These are phyloP conservation scores for Ephialtes manifestator DNA, from an alignment of 2,888 invertebrate species.

Conservation along the genomic window DNA sequence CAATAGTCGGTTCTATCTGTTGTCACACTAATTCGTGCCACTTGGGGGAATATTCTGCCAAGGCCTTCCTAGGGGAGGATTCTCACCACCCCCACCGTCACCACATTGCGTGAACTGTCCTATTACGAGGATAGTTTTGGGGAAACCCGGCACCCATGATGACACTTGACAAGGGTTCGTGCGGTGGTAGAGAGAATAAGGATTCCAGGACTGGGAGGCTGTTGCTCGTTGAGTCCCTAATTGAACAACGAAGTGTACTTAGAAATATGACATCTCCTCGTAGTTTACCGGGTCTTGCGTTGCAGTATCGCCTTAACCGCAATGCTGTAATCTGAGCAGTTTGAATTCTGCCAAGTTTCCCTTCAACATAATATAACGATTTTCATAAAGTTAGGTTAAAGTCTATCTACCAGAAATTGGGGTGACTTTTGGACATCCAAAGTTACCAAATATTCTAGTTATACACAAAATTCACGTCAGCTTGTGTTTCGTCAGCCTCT, in stretches of 20 bases:
- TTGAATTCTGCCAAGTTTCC: slow-evolving; percentile 15
- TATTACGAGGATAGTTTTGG: slow-evolving; percentile 60
- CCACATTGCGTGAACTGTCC: slow-evolving; percentile 47
- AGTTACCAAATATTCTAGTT: slow-evolving; percentile 5
- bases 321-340: neutral
- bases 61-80: slow-evolving; percentile 54
- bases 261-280: slow-evolving; percentile 75
- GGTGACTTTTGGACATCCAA: neutral
- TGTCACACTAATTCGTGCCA: slow-evolving; percentile 52
- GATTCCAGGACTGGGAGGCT: slow-evolving; percentile 59
- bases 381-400: neutral
- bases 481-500: neutral
- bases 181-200: slow-evolving; percentile 30
- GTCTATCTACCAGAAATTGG: slow-evolving; percentile 5
- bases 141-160: slow-evolving; percentile 61
- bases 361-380: neutral
- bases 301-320: slow-evolving; percentile 8
- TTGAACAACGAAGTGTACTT: slow-evolving; percentile 81
- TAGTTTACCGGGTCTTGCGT: neutral
- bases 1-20: slow-evolving; percentile 34
- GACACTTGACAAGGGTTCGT: slow-evolving; percentile 65
- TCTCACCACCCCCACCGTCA: neutral
- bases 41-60: slow-evolving; percentile 44
- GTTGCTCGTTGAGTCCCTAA: slow-evolving; percentile 76
- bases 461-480: neutral